Conservation (phyloP, 2,797 vertebrate genomes). For the Platalea minor region DNA sequence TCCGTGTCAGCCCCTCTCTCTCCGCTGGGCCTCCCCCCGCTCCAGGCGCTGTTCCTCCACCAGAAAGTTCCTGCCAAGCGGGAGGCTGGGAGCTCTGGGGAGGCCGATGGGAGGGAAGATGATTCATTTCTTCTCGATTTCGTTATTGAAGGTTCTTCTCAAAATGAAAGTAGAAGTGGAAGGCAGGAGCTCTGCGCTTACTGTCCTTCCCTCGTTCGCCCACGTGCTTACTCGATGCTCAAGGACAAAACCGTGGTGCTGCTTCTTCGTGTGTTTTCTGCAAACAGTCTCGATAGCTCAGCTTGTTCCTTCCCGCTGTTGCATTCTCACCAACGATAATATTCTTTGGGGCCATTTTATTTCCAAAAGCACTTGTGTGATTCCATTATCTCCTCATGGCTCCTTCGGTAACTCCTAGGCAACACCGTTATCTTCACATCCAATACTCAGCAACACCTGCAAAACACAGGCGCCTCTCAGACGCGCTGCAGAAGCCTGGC, state of each 20-base stretch:
- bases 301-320: not conserved
- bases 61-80: not conserved
- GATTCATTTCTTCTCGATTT: not conserved
- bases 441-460: not conserved
- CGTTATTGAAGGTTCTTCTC: not conserved
- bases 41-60: not conserved
- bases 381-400: not conserved
- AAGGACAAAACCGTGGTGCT: accelerated
- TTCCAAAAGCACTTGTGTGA: not conserved
- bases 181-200: not conserved
- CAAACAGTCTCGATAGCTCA: not conserved
- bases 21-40: not conserved
- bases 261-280: not conserved
- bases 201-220: not conserved
- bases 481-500: not conserved
- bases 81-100: not conserved
- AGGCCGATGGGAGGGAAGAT: not conserved
- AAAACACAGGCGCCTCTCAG: not conserved
- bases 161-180: not conserved
- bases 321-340: accelerated
- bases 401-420: not conserved
- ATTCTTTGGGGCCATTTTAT: not conserved
- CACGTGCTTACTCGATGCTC: not conserved
- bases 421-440: not conserved
- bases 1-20: not conserved